Evolutionary conservation across 1,140 invertebrate species (phyloP), one percentile per base, ranked within the genome.

Genomic region (Bombus affinis): DNA sequence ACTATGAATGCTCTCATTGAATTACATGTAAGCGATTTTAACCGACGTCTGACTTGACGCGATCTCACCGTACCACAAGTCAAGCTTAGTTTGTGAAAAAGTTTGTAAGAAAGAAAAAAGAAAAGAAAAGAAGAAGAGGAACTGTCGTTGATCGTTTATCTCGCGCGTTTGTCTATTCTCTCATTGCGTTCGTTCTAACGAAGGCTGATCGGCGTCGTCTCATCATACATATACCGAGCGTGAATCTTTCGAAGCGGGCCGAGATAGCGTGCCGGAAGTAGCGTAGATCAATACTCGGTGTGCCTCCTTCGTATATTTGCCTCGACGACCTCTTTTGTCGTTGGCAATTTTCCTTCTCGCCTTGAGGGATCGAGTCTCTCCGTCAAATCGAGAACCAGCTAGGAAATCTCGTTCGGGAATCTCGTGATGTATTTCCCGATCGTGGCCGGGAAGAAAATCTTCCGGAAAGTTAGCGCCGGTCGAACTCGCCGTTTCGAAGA

Each of bases 211-310:
- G 37, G 9, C 10, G 25, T 86, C 57, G 12, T 68, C 68, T 47
- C 42, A 9, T 65, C 44, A 22, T 53, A 53, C 25, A 12, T 62
- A 62, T 28, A 35, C 13, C 47, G 53, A 71, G 73, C 62, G 59
- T 44, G 66, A 76, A 44, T 85, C 42, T 39, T 39, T 47, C 15
- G 53, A 62, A 65, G 35, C 39, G 47, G 62, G 53, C 72, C n/a
- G 15, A 0, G 75, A 86, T 57, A 77, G 79, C 32, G 22, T 2
- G 13, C 66, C 42, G 66, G 79, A 78, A 68, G 84, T 82, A 85
- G 75, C 44, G 88, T 81, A 79, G 86, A 89, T 89, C 86, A 85
- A 89, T 89, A 89, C 88, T 85, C 62, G 39, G 15, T 59, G 32
- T 62, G 80, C 39, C 59, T 57, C 32, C 47, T 72, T 37, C 71